Percentiles rank a stretch among this genome's conserved stretches.
Evolutionary conservation across 1,140 invertebrate species (phyloP).

Genomic region (Anagrus nilaparvatae): DNA sequence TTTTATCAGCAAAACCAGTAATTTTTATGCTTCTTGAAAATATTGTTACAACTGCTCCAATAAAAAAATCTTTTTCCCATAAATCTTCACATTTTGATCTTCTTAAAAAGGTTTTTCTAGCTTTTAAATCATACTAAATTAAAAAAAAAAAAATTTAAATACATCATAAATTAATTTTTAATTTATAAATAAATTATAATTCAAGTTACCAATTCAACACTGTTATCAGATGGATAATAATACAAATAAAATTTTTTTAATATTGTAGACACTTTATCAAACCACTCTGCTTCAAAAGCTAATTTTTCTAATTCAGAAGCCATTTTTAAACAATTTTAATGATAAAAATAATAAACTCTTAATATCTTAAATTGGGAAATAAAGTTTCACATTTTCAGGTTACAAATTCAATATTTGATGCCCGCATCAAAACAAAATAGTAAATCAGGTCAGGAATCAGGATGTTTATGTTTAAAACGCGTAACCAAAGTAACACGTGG

Average conservation of each 20-base stretch:
- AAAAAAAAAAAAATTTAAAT: slow-evolving; percentile 12
- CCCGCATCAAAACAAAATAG: too few relatives aligned
- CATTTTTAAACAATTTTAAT: too few relatives aligned
- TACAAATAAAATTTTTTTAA: slow-evolving; percentile 62
- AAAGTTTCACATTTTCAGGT: too few relatives aligned
- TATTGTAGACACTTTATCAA: slow-evolving; percentile 61
- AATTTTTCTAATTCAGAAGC: slow-evolving; percentile 27
- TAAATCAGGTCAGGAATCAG: too few relatives aligned
- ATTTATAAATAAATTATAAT: slow-evolving; percentile 4
- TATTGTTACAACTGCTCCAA: slow-evolving; percentile 67
- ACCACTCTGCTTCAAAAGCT: slow-evolving; percentile 72
- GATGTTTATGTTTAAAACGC: too few relatives aligned
- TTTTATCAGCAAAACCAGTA: slow-evolving; percentile 63
- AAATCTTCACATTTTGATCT: slow-evolving; percentile 61
- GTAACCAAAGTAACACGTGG: too few relatives aligned
- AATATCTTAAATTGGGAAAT: too few relatives aligned
- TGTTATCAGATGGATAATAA: slow-evolving; percentile 62
- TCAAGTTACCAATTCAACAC: slow-evolving; percentile 59
- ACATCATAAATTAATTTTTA: background rate
- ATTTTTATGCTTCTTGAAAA: slow-evolving; percentile 69
- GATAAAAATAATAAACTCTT: too few relatives aligned
- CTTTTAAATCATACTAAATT: slow-evolving; percentile 67
- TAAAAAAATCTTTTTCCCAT: slow-evolving; percentile 57
- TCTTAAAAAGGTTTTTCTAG: slow-evolving; percentile 62
- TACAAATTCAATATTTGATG: too few relatives aligned